Evolutionary conservation across 1,140 invertebrate genomes (phyloP), one percentile per base, ranked within the genome.

Genomic region (Zaprionus davidi): DNA sequence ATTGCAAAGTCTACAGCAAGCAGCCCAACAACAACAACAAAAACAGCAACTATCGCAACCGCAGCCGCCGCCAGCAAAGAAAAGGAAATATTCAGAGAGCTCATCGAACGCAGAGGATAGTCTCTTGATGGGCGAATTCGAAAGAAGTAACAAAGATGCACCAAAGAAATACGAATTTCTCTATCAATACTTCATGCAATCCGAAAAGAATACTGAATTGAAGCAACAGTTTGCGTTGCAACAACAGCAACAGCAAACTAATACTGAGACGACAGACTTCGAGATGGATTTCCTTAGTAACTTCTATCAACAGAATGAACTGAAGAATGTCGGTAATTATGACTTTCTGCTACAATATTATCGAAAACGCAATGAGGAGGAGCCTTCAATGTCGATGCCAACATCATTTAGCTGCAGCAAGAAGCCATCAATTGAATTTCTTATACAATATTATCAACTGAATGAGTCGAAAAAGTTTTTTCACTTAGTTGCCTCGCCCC

Each of bases 1-100:
- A 74, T 94, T 99, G n/a, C 98, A 99, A 93, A 97, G 84, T 53
- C 56, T 92, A n/a, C 90, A 91, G 5, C 80, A 91, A n/a, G 80
- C 80, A 0, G 77, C 79, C 4, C 82, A 87, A 53, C 79, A 83
- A 90, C 97, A 97, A 34, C 95, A 78, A 2, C 64, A 69, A 3
- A 71, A 74, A 3, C 96, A 53, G 13, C 69, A 71, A 6, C 44
- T 58, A n/a, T 67, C 24, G 34, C 70, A 58, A 56, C 64, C 26
- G 22, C 70, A 58, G 41, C 70, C 56, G 15, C 78, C 77, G 0
- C 58, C 79, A n/a, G 53, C 77, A 38, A 92, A 92, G 55, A 92
- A 91, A 24, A 59, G 92, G 7, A 92, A 92, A 69, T 82, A 72
- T 28, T 92, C 92, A 1, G 92, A 92, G 9, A 82, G 76, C 31